Evolutionary conservation across 2,888 invertebrate species (phyloP).

Genomic region (Conus canariensis): DNA sequence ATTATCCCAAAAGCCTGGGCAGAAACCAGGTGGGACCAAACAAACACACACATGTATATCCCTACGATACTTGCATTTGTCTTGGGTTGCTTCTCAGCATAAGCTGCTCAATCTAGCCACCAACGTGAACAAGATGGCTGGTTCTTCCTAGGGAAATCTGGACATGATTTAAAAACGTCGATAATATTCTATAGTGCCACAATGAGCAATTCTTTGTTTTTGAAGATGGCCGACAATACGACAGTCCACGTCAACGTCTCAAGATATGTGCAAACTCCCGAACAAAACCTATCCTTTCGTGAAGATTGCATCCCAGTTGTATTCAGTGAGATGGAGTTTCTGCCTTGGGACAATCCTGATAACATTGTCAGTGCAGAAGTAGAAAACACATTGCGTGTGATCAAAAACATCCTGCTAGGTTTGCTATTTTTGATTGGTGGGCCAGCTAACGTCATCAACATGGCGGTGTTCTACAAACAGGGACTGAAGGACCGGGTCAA

Average conservation of each 20-base stretch:
- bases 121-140: too few relatives aligned
- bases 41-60: too few relatives aligned
- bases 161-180: too few relatives aligned
- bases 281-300: not conserved
- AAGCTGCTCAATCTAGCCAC: too few relatives aligned
- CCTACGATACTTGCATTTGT: too few relatives aligned
- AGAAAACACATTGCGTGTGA: not conserved
- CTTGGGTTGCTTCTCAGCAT: too few relatives aligned
- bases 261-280: not conserved
- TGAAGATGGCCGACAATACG: not conserved
- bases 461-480: conserved; percentile 25
- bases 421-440: conserved; percentile 13
- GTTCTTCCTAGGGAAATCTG: too few relatives aligned
- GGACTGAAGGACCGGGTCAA: not conserved
- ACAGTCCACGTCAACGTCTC: not conserved
- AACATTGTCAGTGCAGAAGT: not conserved
- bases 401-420: not conserved
- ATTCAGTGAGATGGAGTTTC: not conserved
- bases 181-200: too few relatives aligned
- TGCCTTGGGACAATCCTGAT: conserved; percentile 19
- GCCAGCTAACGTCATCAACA: conserved; percentile 19
- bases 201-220: not conserved
- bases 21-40: too few relatives aligned
- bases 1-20: too few relatives aligned
- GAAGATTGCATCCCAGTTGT: not conserved